Evolutionary conservation across 2,888 invertebrate genomes (phyloP).

Genomic region (Ophraella communa): DNA sequence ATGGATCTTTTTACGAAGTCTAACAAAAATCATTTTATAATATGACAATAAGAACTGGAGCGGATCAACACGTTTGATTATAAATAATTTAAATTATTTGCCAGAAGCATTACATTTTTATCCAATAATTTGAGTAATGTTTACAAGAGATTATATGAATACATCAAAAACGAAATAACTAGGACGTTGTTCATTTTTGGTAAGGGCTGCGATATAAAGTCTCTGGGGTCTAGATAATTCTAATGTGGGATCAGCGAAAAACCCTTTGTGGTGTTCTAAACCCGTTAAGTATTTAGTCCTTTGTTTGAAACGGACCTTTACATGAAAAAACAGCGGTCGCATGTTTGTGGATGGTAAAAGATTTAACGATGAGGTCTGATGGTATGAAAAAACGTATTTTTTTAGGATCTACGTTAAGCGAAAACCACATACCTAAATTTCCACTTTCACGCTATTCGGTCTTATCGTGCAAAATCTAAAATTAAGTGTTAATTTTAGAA

Average conservation of each 20-base stretch:
- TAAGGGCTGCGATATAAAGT: constrained; percentile 4
- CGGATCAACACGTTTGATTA: neutral
- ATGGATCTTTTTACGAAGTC: too few species aligned
- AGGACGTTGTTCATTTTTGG: constrained; percentile 16
- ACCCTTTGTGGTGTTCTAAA: constrained; percentile 21
- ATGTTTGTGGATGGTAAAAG: neutral
- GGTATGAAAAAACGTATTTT: neutral
- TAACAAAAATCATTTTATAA: too few species aligned
- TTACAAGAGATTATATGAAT: constrained; percentile 8
- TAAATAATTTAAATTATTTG: neutral
- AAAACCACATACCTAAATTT: neutral
- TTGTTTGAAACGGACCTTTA: constrained; percentile 20
- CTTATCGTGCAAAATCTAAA: neutral
- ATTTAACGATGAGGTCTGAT: neutral
- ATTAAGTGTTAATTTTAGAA: neutral
- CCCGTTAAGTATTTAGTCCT: constrained; percentile 27
- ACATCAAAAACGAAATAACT: constrained; percentile 19
- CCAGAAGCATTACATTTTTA: neutral
- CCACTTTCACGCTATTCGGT: neutral
- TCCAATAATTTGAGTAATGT: neutral
- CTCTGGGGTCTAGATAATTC: constrained; percentile 22
- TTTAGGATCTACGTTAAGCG: neutral
- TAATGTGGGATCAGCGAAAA: constrained; percentile 21
- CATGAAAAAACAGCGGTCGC: constrained; percentile 5
- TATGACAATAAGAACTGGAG: too few species aligned